A percentile compares a stretch with the other conserved stretches of the same genome.
Evolutionary conservation across 2,797 vertebrate species (phyloP).

Genomic region (Netta rufina): DNA sequence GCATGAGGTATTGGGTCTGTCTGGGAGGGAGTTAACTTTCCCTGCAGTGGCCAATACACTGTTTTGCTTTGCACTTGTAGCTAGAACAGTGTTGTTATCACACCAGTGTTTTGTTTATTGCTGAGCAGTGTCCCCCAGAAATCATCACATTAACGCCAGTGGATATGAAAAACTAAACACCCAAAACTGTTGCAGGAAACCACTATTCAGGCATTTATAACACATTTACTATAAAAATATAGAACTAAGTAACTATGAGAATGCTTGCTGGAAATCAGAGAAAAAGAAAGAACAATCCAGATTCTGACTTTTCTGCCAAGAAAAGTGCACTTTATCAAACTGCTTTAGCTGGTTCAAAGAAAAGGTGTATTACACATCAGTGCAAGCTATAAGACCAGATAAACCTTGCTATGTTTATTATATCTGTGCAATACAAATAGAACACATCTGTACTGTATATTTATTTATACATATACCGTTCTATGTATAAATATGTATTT

Average conservation of each 20-base stretch:
- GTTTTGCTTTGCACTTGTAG: too few species aligned
- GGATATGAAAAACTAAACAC: not conserved
- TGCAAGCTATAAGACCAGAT: not conserved
- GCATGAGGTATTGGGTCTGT: too few species aligned
- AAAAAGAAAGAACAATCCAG: not conserved
- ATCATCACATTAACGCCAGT: not conserved
- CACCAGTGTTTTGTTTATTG: too few species aligned
- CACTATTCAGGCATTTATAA: not conserved
- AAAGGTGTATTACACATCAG: not conserved
- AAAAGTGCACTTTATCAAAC: not conserved
- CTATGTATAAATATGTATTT: not conserved
- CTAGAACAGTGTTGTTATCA: too few species aligned
- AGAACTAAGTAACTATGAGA: not conserved
- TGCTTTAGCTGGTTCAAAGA: not conserved
- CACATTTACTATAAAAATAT: not conserved
- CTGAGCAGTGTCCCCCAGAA: not conserved
- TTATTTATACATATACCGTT: too few species aligned
- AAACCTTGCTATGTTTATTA: not conserved
- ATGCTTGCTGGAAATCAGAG: not conserved
- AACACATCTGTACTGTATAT: not conserved
- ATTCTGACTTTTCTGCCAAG: not conserved
- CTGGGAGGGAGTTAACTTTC: too few species aligned
- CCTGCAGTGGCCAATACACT: too few species aligned
- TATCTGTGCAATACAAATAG: not conserved
- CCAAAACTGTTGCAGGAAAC: not conserved